Conservation (phyloP, 23 tunicate species). For the Clavelina lepadiformis region DNA sequence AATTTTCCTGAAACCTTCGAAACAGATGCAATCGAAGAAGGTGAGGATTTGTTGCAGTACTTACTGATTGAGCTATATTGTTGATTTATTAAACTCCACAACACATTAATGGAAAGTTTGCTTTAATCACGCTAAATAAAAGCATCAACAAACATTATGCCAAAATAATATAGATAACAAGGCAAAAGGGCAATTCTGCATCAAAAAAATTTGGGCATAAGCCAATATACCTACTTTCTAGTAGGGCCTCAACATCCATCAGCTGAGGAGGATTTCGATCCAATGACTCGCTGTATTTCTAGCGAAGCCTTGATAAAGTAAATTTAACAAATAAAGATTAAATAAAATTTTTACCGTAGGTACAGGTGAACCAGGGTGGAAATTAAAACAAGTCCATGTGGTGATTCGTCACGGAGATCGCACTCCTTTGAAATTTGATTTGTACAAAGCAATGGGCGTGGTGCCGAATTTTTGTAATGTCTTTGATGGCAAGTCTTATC, state of each 20-base stretch:
- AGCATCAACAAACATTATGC: too few species aligned
- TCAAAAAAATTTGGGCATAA: too few species aligned
- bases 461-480: slow-evolving; percentile 48
- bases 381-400: slow-evolving; percentile 59
- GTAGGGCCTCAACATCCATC: too few species aligned
- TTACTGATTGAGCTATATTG: neutral
- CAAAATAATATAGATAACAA: too few species aligned
- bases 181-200: too few species aligned
- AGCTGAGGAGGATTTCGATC: too few species aligned
- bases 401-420: slow-evolving; percentile 85
- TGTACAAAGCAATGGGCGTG: slow-evolving; percentile 15
- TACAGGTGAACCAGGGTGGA: slow-evolving; percentile 23
- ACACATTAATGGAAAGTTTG: neutral
- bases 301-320: too few species aligned
- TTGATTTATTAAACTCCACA: neutral
- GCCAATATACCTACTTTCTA: too few species aligned
- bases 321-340: too few species aligned
- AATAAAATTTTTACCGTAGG: too few species aligned
- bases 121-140: too few species aligned
- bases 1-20: slow-evolving; percentile 30
- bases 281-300: too few species aligned
- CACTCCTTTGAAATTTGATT: slow-evolving; percentile 30
- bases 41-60: neutral
- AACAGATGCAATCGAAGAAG: slow-evolving; percentile 12
- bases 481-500: slow-evolving; percentile 22